These are phyloP conservation scores for Eristalinus aeneus DNA, from an alignment of 2,888 invertebrate genomes.

Conservation along the genomic window DNA sequence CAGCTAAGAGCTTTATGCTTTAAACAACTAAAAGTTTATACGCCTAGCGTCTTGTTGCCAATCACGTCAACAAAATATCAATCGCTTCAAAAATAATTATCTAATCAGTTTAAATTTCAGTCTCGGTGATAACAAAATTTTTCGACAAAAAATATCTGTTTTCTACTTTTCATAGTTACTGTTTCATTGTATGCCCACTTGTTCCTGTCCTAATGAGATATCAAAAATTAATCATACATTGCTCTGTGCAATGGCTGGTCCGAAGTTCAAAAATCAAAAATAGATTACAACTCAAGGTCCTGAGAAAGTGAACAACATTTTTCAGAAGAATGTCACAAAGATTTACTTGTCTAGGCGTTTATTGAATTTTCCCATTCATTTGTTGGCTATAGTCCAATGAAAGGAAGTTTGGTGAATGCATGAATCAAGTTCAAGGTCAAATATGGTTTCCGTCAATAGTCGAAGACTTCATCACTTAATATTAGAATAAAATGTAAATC, in stretches of 20 bases:
- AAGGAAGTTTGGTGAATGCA: constrained; percentile 1
- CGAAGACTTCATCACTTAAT: no score
- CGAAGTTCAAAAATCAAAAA: background rate
- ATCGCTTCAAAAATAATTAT: background rate
- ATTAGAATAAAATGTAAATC: background rate
- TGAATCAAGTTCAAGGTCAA: constrained; percentile 51
- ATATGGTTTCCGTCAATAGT: constrained; percentile 19
- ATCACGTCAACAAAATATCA: background rate
- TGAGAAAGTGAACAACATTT: background rate
- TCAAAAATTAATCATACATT: background rate
- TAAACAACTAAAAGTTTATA: background rate
- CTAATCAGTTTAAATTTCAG: background rate
- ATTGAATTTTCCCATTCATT: constrained; percentile 18
- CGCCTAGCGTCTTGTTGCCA: background rate
- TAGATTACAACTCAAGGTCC: constrained; percentile 10
- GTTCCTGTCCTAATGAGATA: background rate
- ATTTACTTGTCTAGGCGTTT: background rate
- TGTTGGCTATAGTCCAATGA: constrained; percentile 29
- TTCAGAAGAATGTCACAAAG: background rate
- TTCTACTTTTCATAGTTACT: background rate
- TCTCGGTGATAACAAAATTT: background rate
- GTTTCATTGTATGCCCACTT: background rate
- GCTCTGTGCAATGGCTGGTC: background rate
- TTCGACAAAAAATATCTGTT: background rate
- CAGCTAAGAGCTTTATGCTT: no score